Evolutionary conservation across 2,888 invertebrate species (phyloP).

Genomic region (Philereme transversata): DNA sequence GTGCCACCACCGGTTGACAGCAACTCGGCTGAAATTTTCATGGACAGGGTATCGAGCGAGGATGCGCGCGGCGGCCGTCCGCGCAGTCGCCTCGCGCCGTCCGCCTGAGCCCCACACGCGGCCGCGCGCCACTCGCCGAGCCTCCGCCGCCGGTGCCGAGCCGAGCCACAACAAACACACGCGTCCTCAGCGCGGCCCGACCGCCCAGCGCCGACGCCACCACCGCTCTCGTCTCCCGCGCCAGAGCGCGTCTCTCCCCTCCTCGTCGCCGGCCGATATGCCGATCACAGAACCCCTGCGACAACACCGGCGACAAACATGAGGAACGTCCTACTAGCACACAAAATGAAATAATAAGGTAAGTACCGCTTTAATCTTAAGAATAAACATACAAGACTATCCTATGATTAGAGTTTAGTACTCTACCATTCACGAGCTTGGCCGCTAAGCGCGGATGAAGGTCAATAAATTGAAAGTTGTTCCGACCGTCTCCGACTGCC

Average conservation of each 20-base stretch:
- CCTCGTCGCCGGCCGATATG: slow-evolving; percentile 52
- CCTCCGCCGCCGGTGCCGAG: slow-evolving; percentile 48
- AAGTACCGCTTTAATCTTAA: slow-evolving; percentile 39
- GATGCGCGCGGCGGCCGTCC: slow-evolving; percentile 47
- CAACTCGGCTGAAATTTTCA: slow-evolving; percentile 78
- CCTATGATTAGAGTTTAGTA: not conserved
- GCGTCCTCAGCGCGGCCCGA: slow-evolving; percentile 53
- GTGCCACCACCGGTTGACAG: slow-evolving; percentile 80
- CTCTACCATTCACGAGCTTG: slow-evolving; percentile 12
- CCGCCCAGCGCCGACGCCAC: slow-evolving; percentile 38
- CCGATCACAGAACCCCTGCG: slow-evolving; percentile 60
- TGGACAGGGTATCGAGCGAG: slow-evolving; percentile 81
- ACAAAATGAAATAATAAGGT: slow-evolving; percentile 82
- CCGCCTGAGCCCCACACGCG: slow-evolving; percentile 58
- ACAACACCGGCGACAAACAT: slow-evolving; percentile 60
- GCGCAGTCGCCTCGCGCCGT: slow-evolving; percentile 73
- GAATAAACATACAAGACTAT: slow-evolving; percentile 8
- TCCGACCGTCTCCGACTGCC: slow-evolving; percentile 26
- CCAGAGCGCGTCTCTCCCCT: slow-evolving; percentile 13
- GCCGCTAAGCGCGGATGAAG: slow-evolving; percentile 16
- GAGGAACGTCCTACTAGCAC: slow-evolving; percentile 59
- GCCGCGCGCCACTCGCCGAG: slow-evolving; percentile 44
- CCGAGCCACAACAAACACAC: slow-evolving; percentile 56
- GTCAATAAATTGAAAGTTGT: slow-evolving; percentile 16
- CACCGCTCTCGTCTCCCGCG: slow-evolving; percentile 12